A percentile compares a stretch with the other conserved stretches of the same genome.
These are phyloP conservation scores for Leptogaster cylindrica DNA, from an alignment of 2,888 invertebrate genomes.

Conservation along the genomic window DNA sequence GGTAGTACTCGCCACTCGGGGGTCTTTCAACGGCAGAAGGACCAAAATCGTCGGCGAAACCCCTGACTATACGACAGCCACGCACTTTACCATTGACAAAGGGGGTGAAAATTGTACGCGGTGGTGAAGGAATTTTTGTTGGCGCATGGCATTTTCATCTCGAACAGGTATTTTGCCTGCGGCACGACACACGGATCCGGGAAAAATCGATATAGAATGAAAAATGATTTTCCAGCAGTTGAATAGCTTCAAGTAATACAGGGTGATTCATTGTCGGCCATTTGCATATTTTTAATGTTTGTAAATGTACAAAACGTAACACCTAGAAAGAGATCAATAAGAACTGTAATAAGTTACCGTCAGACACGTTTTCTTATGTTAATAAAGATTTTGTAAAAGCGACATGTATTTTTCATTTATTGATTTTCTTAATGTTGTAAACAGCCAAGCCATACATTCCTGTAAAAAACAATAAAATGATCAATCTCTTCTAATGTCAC, in stretches of 20 bases:
- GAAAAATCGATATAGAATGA: constrained; percentile 44
- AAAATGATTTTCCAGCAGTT: constrained; percentile 42
- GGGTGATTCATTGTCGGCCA: constrained; percentile 5
- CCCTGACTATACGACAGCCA: constrained; percentile 18
- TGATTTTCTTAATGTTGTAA: no score
- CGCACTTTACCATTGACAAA: constrained; percentile 15
- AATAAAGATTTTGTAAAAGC: no score
- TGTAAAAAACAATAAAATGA: no score
- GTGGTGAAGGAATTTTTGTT: not conserved
- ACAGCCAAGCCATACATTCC: no score
- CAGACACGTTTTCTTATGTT: no score
- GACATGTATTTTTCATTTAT: no score
- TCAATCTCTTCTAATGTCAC: no score
- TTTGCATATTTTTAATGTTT: constrained; percentile 17
- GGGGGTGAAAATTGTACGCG: constrained; percentile 25
- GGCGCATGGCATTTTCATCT: constrained; percentile 32
- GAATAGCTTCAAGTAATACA: constrained; percentile 18
- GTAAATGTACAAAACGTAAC: no score
- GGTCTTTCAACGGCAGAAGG: constrained; percentile 18
- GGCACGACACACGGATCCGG: constrained; percentile 30
- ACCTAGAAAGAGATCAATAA: no score
- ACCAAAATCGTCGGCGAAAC: not conserved
- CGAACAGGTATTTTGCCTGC: constrained; percentile 45
- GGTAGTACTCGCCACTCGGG: constrained; percentile 40
- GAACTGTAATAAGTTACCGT: no score